Base-by-base conservation (phyloP, 2,797 vertebrate species). In the Danionella dracula region DNA sequence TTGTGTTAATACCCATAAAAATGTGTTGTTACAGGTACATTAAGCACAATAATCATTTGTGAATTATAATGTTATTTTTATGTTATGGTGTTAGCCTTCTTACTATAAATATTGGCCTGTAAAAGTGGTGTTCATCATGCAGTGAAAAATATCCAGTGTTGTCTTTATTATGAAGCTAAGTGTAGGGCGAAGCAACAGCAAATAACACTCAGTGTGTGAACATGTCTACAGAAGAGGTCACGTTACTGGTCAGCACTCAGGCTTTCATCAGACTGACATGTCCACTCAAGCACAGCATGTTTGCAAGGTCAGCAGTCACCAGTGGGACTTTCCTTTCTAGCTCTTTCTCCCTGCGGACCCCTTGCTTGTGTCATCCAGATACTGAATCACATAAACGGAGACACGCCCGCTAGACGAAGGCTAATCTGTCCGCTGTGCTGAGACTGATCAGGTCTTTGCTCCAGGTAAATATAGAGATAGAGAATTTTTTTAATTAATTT, bases 231-330 rank as follows among this genome's bases (percentile, higher is more conserved):
- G 54, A 38, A n/a, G 37, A 44, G 54, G 69, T 71, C 62, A 59
- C 38, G 65, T 46, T 64, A 53, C 55, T 38, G 46, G 60, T 38
- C 53, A 37, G 21, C 44, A 19, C 8, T 60, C 29, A 37, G 19
- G 53, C 41, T 61, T 9, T 59, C 20, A 71, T 71, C 68, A 71
- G 54, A 65, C 54, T 59, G 44, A 71, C 61, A 13, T 71, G 29
- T 71, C 31, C 54, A 65, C 46, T 71, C 54, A 40, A 65, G 54
- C 61, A 59, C 45, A 65, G n/a, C 68, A 59, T 65, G 54, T 71
- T 57, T 65, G 54, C 62, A 58, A 65, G 51, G 68, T 50, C 54
- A 65, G 46, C 55, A 45, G 38, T 68, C 48, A 53, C 56, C 48
- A 69, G 34, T 61, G 46, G 48, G 66, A 61, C 65, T 40, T 57